Base-by-base conservation (phyloP, 1,140 invertebrate genomes). In the Pentalonia nigronervosa region DNA sequence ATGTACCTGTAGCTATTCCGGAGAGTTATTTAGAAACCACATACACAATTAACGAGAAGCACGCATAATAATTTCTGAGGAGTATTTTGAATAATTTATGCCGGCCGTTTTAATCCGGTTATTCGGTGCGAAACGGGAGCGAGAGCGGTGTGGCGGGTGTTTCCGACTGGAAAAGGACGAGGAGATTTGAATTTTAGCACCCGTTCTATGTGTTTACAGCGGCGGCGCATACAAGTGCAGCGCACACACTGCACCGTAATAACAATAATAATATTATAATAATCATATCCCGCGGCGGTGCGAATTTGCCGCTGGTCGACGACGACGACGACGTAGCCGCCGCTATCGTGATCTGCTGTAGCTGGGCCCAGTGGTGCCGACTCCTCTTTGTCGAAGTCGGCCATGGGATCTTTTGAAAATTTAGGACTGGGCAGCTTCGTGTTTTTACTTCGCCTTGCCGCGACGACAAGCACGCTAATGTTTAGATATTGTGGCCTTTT, bases 21-120 rank as follows among this genome's bases (percentile, higher is more conserved):
- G 45, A 47, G 47, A 89, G 36, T 81, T 83, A 47, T 91, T 36
- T 83, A 34, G 67, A 76, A 83, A 91, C 41, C 67, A 76, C 53
- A 41, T 41, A 67, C 90, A 83, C 90, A 91, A 91, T 91, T 91
- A 91, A 91, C 90, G 90, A 83, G 90, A 83, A 81, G 45, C 90
- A 67, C 36, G 67, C 90, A 81, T 91, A 67, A 91, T 91, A 76
- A 76, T 60, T 91, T 91, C 90, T 81, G 30, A 60, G 56, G 60
- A 91, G 56, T 41, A 41, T 76, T 67, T 60, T 76, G 90, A 83
- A 91, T 91, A 91, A 91, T 91, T 91, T 91, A 91, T 83, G 48
- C 60, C 23, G 14, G 41, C 45, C 30, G 90, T 83, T 91, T 56
- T 91, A 81, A 91, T 91, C 56, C 90, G 90, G 90, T 91, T 91